Evolutionary conservation across 1,140 invertebrate species (phyloP).

Genomic region (Hormaphis cornu): DNA sequence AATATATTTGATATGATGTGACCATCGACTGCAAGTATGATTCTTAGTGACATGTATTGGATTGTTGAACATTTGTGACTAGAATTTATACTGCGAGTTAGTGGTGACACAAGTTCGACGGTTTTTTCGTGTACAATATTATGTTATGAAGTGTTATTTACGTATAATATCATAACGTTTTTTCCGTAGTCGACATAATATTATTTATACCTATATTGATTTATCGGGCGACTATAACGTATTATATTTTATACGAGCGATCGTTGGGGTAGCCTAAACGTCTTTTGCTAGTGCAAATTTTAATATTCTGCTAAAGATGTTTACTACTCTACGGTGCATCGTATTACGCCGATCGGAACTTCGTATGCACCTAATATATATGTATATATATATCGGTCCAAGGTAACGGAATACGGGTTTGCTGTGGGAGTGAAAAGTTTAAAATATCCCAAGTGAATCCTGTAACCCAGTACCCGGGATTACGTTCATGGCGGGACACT

Average conservation of each 20-base stretch:
- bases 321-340: constrained; percentile 26
- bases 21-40: constrained; percentile 6
- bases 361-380: neutral
- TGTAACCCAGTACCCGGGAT: neutral
- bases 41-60: constrained; percentile 17
- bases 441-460: neutral
- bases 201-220: too few relatives aligned
- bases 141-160: too few relatives aligned
- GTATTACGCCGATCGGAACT: neutral
- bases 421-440: neutral
- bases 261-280: constrained; percentile 17
- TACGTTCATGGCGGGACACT: too few relatives aligned
- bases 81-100: constrained; percentile 23
- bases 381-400: neutral
- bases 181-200: too few relatives aligned
- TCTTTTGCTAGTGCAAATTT: constrained; percentile 11
- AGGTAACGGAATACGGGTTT: constrained; percentile 7
- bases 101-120: neutral
- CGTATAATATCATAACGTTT: too few relatives aligned
- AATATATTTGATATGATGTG: neutral
- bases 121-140: too few relatives aligned
- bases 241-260: too few relatives aligned
- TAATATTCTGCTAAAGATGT: constrained; percentile 30
- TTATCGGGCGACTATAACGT: too few relatives aligned
- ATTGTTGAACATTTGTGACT: constrained; percentile 10